A percentile compares a stretch with the other conserved stretches of the same genome.
phyloP scores from a whole-genome alignment of 2,113 vertebrate species.

The Archilochus colubris region DNA sequence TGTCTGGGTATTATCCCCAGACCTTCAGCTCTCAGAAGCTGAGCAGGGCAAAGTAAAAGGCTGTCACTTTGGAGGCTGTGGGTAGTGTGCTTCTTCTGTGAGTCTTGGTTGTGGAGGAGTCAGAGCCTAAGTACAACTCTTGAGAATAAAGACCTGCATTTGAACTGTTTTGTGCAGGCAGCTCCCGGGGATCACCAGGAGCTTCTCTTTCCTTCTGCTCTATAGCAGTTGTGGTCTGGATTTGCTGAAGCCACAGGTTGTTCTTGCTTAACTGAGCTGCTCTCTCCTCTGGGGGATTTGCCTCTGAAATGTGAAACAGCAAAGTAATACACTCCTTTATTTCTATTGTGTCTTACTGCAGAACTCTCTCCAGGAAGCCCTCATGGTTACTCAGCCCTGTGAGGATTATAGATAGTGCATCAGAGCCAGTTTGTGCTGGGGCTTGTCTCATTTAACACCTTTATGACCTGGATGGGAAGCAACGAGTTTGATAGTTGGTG shows the following conservation, averaged over 20 bases:
- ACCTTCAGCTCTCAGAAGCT: background rate
- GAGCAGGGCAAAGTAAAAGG: background rate
- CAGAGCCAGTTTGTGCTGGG: background rate
- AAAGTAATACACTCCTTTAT: background rate
- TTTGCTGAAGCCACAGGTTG: background rate
- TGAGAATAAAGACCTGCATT: background rate
- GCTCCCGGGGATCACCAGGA: rapidly evolving
- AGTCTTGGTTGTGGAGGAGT: background rate
- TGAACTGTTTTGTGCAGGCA: background rate
- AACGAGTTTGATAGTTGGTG: background rate
- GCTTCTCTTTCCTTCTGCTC: background rate
- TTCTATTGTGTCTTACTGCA: background rate
- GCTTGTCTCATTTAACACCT: background rate
- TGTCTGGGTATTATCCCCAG: background rate
- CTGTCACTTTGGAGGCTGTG: background rate
- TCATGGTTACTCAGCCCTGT: background rate
- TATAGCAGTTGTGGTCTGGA: background rate
- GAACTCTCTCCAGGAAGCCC: background rate
- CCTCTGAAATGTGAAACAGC: background rate
- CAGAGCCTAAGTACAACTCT: background rate
- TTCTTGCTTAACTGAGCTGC: background rate
- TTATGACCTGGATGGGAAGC: background rate
- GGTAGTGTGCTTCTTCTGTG: background rate
- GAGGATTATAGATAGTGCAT: background rate
- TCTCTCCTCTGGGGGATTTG: background rate